These are phyloP conservation scores for Strix aluco DNA, from an alignment of 2,113 vertebrate species.

Conservation along the genomic window DNA sequence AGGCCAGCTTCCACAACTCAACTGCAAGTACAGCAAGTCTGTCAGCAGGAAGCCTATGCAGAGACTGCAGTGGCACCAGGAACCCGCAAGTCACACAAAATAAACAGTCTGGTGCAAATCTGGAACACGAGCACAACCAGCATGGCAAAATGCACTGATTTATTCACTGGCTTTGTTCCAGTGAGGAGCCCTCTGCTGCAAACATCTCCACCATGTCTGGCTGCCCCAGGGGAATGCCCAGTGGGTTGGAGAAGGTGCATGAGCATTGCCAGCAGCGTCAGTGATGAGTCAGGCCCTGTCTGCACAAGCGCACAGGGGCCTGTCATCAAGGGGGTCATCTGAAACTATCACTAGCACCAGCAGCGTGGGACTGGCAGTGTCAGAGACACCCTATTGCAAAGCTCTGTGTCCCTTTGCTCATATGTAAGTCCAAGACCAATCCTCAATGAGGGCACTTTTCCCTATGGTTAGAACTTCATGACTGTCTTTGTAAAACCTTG, in stretches of 20 bases:
- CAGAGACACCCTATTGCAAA: fast-evolving
- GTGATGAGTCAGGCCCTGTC: not conserved
- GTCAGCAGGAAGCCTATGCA: not conserved
- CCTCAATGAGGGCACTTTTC: not conserved
- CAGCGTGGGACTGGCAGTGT: fast-evolving
- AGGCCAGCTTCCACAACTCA: not conserved
- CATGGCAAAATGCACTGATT: conserved; percentile 1
- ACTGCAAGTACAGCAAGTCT: not conserved
- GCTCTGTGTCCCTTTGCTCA: not conserved
- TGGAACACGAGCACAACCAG: not conserved
- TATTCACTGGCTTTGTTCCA: not conserved
- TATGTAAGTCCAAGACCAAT: not conserved
- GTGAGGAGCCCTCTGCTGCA: not conserved
- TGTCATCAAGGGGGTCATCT: not conserved
- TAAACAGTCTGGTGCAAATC: not conserved
- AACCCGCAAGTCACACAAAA: not conserved
- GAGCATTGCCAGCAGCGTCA: not conserved
- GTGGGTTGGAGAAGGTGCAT: not conserved
- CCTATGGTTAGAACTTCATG: not conserved
- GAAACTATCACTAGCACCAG: not conserved
- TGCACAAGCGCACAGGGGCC: not conserved
- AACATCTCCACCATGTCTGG: not conserved
- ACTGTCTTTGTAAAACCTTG: conserved; percentile 51
- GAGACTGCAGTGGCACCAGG: not conserved
- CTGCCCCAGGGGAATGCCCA: not conserved